Evolutionary conservation across 2,113 vertebrate genomes (phyloP), one percentile per base, ranked within the genome.

Genomic region (Saimiri boliviensis): DNA sequence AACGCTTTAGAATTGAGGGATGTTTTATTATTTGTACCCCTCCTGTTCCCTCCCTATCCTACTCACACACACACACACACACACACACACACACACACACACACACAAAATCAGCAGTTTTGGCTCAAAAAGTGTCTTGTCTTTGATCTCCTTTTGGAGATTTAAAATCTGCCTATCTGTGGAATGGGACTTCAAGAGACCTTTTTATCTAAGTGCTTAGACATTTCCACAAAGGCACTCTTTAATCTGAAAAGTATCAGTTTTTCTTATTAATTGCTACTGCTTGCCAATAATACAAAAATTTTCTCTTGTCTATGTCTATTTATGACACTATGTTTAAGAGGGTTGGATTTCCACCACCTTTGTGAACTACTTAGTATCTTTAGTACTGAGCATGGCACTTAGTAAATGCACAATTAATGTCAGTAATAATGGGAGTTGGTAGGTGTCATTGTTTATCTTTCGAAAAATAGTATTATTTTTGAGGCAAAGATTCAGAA

Each of bases 391-490:
- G 45, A 91, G 40, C 17, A 32, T 8, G 4, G 16, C 45, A 66
- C 30, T 70, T 94, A 37, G 8, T 66, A 45, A 54, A 3, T 58
- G 2, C 35, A 52, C 3, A 47, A 49, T 56, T 91, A 42, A 88
- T 45, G 8, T 37, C 56, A 42, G 3, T 70, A 20, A 63, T n/a
- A 90, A 71, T 71, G 37, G 16, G 40, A 73, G 25, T 45, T n/a
- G 19, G 11, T 56, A 58, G 30, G 23, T 54, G 32, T 71, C 66
- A 30, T 89, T 60, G 12, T 30, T 83, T 90, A 8, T 66, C 76
- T 93, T 94, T 95, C 86, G 68, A 88, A 93, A 68, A 40, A 88
- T 4, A 81, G 25, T 37, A 74, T 60, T 25, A 76, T 77, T 93
- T 93, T 80, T 70, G 89, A 91, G 73, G 32, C 37, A 85, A 70